These are phyloP conservation scores for Actinia tenebrosa DNA, from an alignment of 64 coral and sea anemone genomes.

Conservation along the genomic window DNA sequence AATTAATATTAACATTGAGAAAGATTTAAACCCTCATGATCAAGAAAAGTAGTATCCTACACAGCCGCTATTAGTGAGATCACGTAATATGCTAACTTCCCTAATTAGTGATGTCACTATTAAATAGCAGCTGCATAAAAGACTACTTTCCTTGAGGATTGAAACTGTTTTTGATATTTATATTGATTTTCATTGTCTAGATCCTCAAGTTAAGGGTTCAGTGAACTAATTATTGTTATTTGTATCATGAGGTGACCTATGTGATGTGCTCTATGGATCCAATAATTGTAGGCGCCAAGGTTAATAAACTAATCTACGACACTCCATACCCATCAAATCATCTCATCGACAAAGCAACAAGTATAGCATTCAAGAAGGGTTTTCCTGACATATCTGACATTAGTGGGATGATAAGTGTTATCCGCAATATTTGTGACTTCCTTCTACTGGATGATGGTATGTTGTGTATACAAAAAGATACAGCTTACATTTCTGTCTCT, in stretches of 20 bases:
- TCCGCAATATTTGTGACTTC: background rate
- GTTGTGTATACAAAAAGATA: background rate
- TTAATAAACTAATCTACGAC: background rate
- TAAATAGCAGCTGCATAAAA: no score
- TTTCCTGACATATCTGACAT: background rate
- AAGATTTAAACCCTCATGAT: no score
- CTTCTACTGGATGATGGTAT: background rate
- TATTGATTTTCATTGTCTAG: no score
- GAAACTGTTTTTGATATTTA: no score
- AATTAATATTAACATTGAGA: no score
- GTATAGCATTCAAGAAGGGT: background rate
- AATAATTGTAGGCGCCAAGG: background rate
- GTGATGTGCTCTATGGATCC: slow-evolving; percentile 2
- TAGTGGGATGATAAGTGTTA: background rate
- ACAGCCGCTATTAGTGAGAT: no score
- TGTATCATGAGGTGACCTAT: background rate
- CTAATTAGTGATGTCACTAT: no score
- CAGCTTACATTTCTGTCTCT: no score
- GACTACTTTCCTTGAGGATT: no score
- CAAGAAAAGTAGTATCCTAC: no score
- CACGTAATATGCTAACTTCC: no score
- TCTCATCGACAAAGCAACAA: background rate
- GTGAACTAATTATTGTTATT: background rate
- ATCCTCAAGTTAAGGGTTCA: no score
- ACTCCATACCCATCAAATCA: background rate